Base-by-base conservation (phyloP, 2,888 invertebrate species). In the Drosophila peninsularis region DNA sequence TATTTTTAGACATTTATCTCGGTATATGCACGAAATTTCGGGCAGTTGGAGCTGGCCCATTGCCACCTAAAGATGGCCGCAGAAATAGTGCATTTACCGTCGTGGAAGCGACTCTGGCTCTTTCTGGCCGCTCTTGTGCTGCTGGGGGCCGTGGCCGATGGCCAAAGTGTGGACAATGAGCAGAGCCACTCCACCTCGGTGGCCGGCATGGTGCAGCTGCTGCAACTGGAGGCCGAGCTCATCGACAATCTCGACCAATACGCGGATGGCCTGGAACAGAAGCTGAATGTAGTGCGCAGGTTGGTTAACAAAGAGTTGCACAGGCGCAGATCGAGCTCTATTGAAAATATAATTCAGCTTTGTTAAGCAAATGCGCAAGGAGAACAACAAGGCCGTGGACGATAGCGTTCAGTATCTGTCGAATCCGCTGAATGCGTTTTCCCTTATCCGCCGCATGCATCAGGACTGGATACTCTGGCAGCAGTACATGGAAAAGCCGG, bases 401-500 rank as follows among this genome's bases (percentile, higher is more conserved):
- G 65, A 88, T 13, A 70, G 76, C 0, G 88, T 82, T 11, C 60
- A 72, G 1, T 91, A 91, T 68, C 52, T 91, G 3, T 78, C 80
- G 44, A 91, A 91, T 72, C 91, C 91, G 0, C 52, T 92, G 2
- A 88, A 90, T 65, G 73, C 86, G 0, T 91, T 88, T 54, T 63
- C 88, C 1, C 74, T 91, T 0, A 80, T 91, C 4, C 86, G 91
- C 0, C 89, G 90, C 47, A 82, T 90, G 82, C 81, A 91, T 14
- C 71, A 78, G 24, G 91, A 91, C 60, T 91, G 91, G 91, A 63
- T 64, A 3, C 57, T 80, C 41, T 90, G 89, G 83, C 86, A 90
- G 53, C 24, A 82, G 4, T 91, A 70, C 53, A 80, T 91, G 83
- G 66, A 66, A 0, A 62, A 84, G 11, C 65, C 84, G 0, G 57